Conservation (phyloP, 1,140 invertebrate genomes). For the Aphelenchoides avenae region DNA sequence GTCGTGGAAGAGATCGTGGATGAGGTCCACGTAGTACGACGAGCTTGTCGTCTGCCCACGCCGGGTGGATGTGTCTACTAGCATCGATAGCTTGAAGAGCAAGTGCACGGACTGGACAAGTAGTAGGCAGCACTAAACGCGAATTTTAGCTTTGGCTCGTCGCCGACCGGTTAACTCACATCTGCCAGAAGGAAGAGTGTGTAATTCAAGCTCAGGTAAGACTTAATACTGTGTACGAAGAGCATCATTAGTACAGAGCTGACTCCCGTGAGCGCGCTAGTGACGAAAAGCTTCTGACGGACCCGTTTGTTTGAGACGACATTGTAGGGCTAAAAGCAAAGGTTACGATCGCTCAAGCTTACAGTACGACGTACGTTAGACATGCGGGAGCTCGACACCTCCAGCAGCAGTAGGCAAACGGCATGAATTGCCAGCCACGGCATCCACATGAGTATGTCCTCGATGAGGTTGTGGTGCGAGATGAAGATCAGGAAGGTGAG, state of each 20-base stretch:
- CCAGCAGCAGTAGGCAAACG: constrained; percentile 31
- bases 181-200: constrained; percentile 33
- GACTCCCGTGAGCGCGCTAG: constrained; percentile 20
- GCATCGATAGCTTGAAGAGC: constrained; percentile 27
- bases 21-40: constrained; percentile 32
- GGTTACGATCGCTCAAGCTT: neutral
- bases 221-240: constrained; percentile 26
- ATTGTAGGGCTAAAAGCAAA: constrained; percentile 34
- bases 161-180: constrained; percentile 9
- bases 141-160: constrained; percentile 8
- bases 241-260: constrained; percentile 32
- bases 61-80: constrained; percentile 27
- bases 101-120: constrained; percentile 35
- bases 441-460: constrained; percentile 39
- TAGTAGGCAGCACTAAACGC: constrained; percentile 33
- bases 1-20: constrained; percentile 35
- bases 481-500: constrained; percentile 42
- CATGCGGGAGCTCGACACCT: constrained; percentile 20
- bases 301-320: constrained; percentile 28
- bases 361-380: constrained; percentile 23
- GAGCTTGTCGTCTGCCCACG: constrained; percentile 23
- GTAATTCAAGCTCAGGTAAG: constrained; percentile 29
- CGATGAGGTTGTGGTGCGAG: constrained; percentile 36
- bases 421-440: constrained; percentile 36
- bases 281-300: constrained; percentile 26